Base-by-base conservation (phyloP, 1,140 invertebrate genomes). In the Oncopeltus fasciatus region DNA sequence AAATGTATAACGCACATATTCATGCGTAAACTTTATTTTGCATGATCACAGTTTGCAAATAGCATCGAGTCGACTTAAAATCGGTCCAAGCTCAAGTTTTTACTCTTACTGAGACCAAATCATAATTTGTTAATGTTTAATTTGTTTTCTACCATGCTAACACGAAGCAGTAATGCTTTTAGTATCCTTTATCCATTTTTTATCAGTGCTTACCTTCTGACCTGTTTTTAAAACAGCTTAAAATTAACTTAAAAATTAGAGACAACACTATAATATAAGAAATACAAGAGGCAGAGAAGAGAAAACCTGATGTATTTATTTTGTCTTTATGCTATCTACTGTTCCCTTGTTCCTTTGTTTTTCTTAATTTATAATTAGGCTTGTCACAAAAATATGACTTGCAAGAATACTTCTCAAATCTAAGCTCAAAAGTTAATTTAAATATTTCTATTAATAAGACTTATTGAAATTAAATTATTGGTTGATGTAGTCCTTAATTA, bases 21-120 rank as follows among this genome's bases (percentile, higher is more conserved):
- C n/a, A n/a, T n/a, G n/a, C n/a, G n/a, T n/a, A n/a, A n/a, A n/a
- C n/a, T n/a, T n/a, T n/a, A n/a, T n/a, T n/a, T n/a, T n/a, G n/a
- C n/a, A 53, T 2, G 26, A 53, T 24, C 21, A 24, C 3, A 53
- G 24, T 27, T 53, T 53, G 21, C 49, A 24, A 24, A 53, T 20
- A 24, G 49, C 49, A 53, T 53, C 49, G 49, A 53, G 49, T 53
- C 24, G 49, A 53, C 49, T 53, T 24, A 18, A 53, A 53, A 14
- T 53, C 49, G 49, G 49, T 53, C 49, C 49, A 53, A 53, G 49
- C 49, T 53, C 49, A 53, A 53, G 26, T 53, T 53, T 53, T 53
- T 53, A 53, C 2, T 26, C 21, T 9, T 24, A 24, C 49, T 53
- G 49, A 24, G 49, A 53, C 49, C 49, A 53, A 53, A 24, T 24